Base-by-base conservation (phyloP, 2,113 vertebrate species). In the Perca schrenkii region DNA sequence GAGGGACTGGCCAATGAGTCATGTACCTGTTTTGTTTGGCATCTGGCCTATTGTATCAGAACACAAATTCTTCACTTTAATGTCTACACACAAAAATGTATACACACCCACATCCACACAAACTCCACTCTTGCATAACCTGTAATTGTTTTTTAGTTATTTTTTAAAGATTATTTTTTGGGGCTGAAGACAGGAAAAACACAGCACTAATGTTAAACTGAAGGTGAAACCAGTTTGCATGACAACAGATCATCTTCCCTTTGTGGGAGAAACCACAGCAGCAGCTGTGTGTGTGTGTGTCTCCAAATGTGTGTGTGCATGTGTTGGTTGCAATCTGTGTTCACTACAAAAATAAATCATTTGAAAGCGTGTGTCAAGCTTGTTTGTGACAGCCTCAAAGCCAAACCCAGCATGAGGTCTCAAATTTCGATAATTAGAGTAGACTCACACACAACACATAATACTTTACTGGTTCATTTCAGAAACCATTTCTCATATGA, bases 321-420 rank as follows among this genome's bases (percentile, higher is more conserved):
- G 36, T 36, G 52, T 12, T 47, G 61, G 34, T 49, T 76, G 36
- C 21, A 75, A 83, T 85, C 71, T 77, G 56, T 74, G 2, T 80
- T 87, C 77, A 80, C 75, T 89, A 77, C 62, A 70, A 80, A 68
- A 80, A 87, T 85, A 60, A 80, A 84, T 85, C 61, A 72, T 80
- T 83, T 53, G 47, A 78, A 84, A 82, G 69, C 56, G 47, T 40
- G 64, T 74, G 60, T 79, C 79, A 79, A 62, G 43, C 57, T 82
- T 82, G 47, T 88, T 84, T 87, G 86, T 80, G 76, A 84, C 73
- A 69, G 65, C 49, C 70, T 82, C 43, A 82, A 82, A 86, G 77
- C 77, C 80, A 71, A 90, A 84, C 40, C 54, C 71, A 72, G 77
- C 25, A 47, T 40, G 3, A 58, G 31, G 58, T 67, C 60, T 83